A percentile compares a stretch with the other conserved stretches of the same genome.
phyloP scores from a whole-genome alignment of 2,797 vertebrate species.

The Phaenicophaeus curvirostris region DNA sequence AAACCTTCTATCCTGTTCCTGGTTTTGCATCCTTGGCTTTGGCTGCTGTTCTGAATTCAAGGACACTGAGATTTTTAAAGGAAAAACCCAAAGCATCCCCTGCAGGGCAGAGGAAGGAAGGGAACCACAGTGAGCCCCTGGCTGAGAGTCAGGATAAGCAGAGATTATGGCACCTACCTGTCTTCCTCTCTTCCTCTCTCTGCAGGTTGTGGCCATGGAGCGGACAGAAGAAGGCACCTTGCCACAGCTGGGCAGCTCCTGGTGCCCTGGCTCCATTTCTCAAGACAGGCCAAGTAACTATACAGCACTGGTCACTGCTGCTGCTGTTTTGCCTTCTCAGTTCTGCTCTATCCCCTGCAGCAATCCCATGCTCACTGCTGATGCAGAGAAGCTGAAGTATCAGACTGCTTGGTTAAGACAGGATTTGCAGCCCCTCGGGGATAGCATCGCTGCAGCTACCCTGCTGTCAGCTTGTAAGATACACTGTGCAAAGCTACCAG shows the following conservation, averaged over 20 bases:
- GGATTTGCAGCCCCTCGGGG: not conserved
- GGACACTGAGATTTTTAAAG: not conserved
- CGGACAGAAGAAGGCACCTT: not conserved
- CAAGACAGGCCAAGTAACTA: not conserved
- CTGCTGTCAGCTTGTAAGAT: not conserved
- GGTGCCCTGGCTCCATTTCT: not conserved
- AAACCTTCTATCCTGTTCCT: not conserved
- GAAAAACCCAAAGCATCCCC: not conserved
- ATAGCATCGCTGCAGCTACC: not conserved
- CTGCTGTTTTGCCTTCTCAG: not conserved
- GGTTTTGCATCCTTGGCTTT: not conserved
- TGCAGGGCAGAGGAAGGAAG: not conserved
- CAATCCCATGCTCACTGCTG: not conserved
- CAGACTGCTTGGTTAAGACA: not conserved
- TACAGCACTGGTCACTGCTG: accelerated
- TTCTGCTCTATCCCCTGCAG: not conserved
- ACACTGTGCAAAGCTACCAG: not conserved
- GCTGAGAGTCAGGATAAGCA: not conserved
- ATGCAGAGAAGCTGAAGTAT: not conserved
- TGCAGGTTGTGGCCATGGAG: not conserved
- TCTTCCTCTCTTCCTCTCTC: not conserved
- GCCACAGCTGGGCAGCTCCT: not conserved
- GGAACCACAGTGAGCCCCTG: not conserved
- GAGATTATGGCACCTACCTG: not conserved
- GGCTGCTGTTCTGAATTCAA: slow-evolving; percentile 17